A percentile compares a stretch with the other conserved stretches of the same genome.
Conservation (phyloP, 2,113 vertebrate species). For the Puffinus mauretanicus region DNA sequence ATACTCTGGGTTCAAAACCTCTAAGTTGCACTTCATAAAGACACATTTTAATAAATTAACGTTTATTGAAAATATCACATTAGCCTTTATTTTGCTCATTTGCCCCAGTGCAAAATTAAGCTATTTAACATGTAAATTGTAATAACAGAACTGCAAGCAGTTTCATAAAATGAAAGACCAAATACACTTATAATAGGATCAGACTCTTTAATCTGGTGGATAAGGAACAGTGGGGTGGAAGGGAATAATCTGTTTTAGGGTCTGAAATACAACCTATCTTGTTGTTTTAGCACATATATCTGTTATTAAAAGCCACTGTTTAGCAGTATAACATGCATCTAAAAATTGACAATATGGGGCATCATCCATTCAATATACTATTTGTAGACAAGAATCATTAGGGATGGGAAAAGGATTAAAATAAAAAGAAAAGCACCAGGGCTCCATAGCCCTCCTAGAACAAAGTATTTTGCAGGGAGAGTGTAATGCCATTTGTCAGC, state of each 20-base stretch:
- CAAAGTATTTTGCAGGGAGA: conserved; percentile 22
- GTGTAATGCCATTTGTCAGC: conserved; percentile 28
- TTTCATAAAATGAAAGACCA: conserved; percentile 50
- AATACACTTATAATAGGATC: conserved; percentile 46
- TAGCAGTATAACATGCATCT: conserved; percentile 64
- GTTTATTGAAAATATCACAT: conserved; percentile 81
- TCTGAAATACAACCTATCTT: conserved; percentile 31
- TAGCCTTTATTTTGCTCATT: conserved; percentile 63
- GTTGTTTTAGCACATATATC: conserved; percentile 8
- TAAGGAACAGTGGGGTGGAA: neutral
- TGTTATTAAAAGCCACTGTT: conserved; percentile 65
- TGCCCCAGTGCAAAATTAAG: conserved; percentile 44
- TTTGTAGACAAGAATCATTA: conserved; percentile 56
- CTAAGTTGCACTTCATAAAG: neutral
- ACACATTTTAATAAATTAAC: conserved; percentile 27
- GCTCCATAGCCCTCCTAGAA: conserved; percentile 31
- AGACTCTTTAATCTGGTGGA: conserved; percentile 72
- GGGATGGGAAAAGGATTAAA: conserved; percentile 49
- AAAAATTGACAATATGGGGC: conserved; percentile 49
- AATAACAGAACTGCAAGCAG: conserved; percentile 5
- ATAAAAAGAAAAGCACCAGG: conserved; percentile 69
- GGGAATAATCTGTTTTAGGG: conserved; percentile 33
- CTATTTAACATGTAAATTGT: neutral
- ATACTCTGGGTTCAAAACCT: neutral
- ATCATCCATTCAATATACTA: conserved; percentile 62